Evolutionary conservation across 2,113 vertebrate species (phyloP).

Genomic region (Coregonus clupeaformis): DNA sequence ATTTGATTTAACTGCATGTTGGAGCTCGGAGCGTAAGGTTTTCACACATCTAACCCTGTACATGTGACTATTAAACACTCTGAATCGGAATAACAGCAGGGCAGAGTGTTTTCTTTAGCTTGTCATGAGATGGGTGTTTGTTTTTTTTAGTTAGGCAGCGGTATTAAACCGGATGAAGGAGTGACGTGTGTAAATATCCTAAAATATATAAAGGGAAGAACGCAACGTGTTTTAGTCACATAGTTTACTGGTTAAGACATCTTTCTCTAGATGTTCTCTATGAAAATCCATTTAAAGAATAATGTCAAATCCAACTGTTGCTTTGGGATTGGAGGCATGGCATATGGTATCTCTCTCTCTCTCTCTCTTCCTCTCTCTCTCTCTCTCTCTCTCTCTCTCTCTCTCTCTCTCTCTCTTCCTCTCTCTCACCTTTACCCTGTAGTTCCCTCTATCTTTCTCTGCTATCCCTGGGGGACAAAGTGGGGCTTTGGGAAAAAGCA

Average conservation of each 20-base stretch:
- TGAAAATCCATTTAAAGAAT: background rate
- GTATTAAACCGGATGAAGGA: slow-evolving; percentile 11
- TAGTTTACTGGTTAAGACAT: no score
- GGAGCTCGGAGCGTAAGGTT: no score
- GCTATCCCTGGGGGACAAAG: no score
- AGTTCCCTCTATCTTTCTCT: no score
- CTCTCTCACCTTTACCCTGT: background rate
- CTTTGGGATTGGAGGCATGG: background rate
- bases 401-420: background rate
- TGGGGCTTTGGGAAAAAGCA: no score
- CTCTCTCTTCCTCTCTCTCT: background rate
- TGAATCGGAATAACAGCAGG: no score
- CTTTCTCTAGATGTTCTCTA: background rate
- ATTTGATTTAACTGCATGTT: no score
- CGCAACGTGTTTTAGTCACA: no score
- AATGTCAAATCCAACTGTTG: background rate
- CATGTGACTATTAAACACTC: no score
- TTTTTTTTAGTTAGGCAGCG: background rate
- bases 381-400: background rate
- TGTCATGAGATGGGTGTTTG: background rate
- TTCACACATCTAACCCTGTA: no score
- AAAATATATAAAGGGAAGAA: no score
- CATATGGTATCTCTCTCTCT: slow-evolving; percentile 29
- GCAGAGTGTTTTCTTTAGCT: background rate
- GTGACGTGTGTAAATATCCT: slow-evolving; percentile 1